phyloP scores from a whole-genome alignment of 2,888 invertebrate species.

The Platynereis dumerilii region DNA sequence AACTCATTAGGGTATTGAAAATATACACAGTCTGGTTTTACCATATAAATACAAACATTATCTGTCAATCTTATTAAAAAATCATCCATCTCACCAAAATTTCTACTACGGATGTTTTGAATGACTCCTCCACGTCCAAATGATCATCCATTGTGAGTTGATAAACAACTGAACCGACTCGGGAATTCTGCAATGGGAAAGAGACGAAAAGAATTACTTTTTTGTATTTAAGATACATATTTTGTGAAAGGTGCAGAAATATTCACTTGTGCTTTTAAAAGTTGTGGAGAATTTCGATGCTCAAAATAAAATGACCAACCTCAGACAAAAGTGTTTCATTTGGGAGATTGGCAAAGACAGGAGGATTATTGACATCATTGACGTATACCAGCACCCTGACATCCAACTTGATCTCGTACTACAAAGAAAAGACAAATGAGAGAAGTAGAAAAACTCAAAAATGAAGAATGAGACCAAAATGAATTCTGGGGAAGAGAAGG shows the following conservation, averaged over 20 bases:
- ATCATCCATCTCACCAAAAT: constrained; percentile 7
- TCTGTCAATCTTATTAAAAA: too few species aligned
- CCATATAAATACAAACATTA: too few species aligned
- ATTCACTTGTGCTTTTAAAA: too few species aligned
- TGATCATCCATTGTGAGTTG: not conserved
- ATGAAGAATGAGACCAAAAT: too few species aligned
- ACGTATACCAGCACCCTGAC: constrained; percentile 24
- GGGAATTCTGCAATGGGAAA: not conserved
- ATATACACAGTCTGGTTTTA: too few species aligned
- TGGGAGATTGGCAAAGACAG: constrained; percentile 37
- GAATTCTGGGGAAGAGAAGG: not conserved
- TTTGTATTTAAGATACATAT: too few species aligned
- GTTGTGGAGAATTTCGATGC: too few species aligned
- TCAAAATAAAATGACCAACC: too few species aligned
- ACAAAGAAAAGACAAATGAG: constrained; percentile 1
- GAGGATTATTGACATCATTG: constrained; percentile 36
- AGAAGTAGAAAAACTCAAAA: not conserved
- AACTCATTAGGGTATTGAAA: too few species aligned
- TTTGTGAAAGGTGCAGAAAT: too few species aligned
- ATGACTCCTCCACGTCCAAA: not conserved
- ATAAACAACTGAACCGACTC: not conserved
- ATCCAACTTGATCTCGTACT: constrained; percentile 5
- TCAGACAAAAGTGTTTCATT: constrained; percentile 24
- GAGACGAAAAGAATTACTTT: not conserved
- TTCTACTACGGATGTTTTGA: not conserved